Base-by-base conservation (phyloP, 2,113 vertebrate species). In the Cavia porcellus region DNA sequence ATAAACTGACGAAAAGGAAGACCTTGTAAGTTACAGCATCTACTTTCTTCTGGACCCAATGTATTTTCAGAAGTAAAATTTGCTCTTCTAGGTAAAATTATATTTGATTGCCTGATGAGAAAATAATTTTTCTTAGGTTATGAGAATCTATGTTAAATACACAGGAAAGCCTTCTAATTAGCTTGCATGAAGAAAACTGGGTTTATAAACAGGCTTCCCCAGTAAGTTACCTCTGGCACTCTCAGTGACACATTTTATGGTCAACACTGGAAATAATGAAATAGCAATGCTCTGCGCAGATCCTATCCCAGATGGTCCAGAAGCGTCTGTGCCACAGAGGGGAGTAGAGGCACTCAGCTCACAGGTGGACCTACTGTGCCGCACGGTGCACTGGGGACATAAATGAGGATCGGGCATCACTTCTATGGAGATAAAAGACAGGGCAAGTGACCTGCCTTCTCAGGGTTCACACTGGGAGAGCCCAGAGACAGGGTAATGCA, bases 291-390 rank as follows among this genome's bases (percentile, higher is more conserved):
- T 75, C 38, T 62, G n/a, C 14, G 11, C 7, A 52, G 17, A 75
- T 32, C 61, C 10, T 25, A 13, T 42, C 38, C 30, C 1, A 35
- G 35, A 35, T 38, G 32, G 35, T 28, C 2, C 30, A 64, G 35
- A 52, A 12, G 25, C 57, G 64, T 8, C 8, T 24, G 19, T 35
- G 9, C 25, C 17, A 24, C 8, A 7, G 28, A 52, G 25, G 11
- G 5, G 2, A 20, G 5, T 2, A 9, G 4, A n/a, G 13, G 1
- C 3, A 25, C 0, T 17, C 1, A 3, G 32, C 68, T 3, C 68
- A 35, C 7, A 9, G 1, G 5, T 13, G 42, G 74, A 42, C 20
- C 24, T 24, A 3, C 72, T 28, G 42, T 25, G 42, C 42, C 30
- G 12, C 74, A 15, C 42, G 0, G 2, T 7, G 25, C 5, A 8